These are phyloP conservation scores for Leucophenga varia DNA, from an alignment of 1,140 invertebrate species.

Conservation along the genomic window DNA sequence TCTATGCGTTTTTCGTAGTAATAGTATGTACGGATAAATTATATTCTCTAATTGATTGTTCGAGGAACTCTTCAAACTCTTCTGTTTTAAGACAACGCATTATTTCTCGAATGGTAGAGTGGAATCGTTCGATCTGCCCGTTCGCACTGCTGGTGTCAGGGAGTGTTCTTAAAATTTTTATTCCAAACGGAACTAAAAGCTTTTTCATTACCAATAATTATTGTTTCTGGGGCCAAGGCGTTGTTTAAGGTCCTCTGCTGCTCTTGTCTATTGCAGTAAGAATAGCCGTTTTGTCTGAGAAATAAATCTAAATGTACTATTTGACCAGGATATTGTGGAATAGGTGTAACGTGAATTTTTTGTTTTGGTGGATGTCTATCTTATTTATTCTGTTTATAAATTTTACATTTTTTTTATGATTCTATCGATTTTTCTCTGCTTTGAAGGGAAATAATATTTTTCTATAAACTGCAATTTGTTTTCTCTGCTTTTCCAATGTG, in stretches of 20 bases:
- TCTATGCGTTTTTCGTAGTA: conserved; percentile 1
- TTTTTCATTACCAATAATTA: conserved; percentile 3
- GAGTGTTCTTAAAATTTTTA: conserved; percentile 1
- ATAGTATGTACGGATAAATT: not conserved
- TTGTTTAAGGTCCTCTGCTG: conserved; percentile 1
- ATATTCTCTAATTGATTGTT: not conserved
- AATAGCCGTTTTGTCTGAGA: not conserved
- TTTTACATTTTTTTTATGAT: not conserved
- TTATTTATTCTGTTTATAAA: conserved; percentile 4
- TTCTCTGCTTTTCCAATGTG: conserved; percentile 1
- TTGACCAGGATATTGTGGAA: conserved; percentile 3
- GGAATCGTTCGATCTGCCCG: conserved; percentile 3
- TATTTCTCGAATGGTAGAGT: no score
- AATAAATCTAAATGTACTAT: conserved; percentile 3
- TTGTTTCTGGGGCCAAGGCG: not conserved
- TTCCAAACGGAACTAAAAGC: not conserved
- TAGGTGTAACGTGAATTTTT: not conserved
- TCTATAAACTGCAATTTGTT: not conserved
- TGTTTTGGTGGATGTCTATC: conserved; percentile 2
- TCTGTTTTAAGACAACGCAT: not conserved
- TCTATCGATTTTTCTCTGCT: not conserved
- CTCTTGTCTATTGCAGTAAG: conserved; percentile 1
- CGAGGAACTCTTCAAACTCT: not conserved
- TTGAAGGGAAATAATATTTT: conserved; percentile 3
- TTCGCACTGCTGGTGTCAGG: not conserved